These are phyloP conservation scores for Phaenicophaeus curvirostris DNA, from an alignment of 2,797 vertebrate genomes.

Conservation along the genomic window DNA sequence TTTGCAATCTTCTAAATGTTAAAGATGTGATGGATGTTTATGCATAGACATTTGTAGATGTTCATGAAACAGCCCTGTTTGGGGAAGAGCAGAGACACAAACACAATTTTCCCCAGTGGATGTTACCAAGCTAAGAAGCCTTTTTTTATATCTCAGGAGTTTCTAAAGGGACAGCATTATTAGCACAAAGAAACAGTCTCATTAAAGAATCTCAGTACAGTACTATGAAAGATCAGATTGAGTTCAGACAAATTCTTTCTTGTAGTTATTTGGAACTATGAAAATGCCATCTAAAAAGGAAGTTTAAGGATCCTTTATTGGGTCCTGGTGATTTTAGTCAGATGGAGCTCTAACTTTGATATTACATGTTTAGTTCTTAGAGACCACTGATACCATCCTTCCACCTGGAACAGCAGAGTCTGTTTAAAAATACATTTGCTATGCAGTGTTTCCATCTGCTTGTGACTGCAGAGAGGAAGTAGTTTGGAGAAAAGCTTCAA, in stretches of 20 bases:
- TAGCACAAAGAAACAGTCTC: not conserved
- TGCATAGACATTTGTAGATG: not conserved
- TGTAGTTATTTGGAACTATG: not conserved
- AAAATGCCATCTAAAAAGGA: not conserved
- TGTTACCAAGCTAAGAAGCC: not conserved
- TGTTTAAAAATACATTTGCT: not conserved
- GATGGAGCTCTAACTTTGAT: not conserved
- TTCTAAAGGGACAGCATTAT: not conserved
- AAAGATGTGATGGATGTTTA: constrained; percentile 10
- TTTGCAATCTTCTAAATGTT: constrained; percentile 36
- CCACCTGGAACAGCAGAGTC: not conserved
- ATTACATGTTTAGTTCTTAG: not conserved
- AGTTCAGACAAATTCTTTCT: constrained; percentile 10
- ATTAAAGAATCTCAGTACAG: not conserved
- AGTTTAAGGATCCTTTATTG: not conserved
- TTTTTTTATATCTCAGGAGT: not conserved
- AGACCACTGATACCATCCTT: not conserved
- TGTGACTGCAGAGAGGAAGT: not conserved
- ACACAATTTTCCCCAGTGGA: not conserved
- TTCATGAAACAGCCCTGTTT: not conserved
- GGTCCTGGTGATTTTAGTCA: not conserved
- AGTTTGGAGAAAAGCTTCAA: not conserved
- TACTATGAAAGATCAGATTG: not conserved
- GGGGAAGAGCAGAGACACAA: constrained; percentile 2
- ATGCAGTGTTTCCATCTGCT: not conserved